A percentile compares a stretch with the other conserved stretches of the same genome.
Conservation (phyloP, 2,113 vertebrate genomes). For the Heterocephalus glaber region DNA sequence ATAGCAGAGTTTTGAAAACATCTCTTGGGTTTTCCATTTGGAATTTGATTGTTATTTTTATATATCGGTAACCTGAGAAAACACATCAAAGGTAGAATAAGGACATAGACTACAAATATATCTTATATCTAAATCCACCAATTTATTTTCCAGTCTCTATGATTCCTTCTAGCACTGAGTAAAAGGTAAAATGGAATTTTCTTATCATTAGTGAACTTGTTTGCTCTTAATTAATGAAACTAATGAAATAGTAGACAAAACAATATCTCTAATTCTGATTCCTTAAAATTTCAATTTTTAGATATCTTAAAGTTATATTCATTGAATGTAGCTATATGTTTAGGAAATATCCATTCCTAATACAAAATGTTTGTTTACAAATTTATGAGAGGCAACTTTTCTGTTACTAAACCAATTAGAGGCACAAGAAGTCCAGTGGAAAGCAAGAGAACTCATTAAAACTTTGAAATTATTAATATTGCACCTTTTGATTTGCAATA, state of each 20-base stretch:
- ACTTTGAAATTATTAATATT: constrained; percentile 42
- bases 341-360: constrained; percentile 17
- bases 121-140: not conserved
- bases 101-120: not conserved
- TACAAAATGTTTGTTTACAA: not conserved
- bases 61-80: not conserved
- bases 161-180: not conserved
- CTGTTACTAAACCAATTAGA: not conserved
- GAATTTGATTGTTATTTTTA: constrained; percentile 21
- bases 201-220: not conserved
- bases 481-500: not conserved
- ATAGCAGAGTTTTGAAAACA: not conserved
- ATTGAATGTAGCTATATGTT: not conserved
- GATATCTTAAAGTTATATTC: constrained; percentile 1
- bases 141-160: not conserved
- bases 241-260: not conserved
- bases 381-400: constrained; percentile 1
- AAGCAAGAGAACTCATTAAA: not conserved
- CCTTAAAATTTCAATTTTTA: constrained; percentile 28
- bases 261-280: not conserved
- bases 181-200: not conserved
- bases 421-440: not conserved
- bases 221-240: constrained; percentile 49
- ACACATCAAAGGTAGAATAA: not conserved
- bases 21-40: constrained; percentile 24